phyloP scores from a whole-genome alignment of 2,888 invertebrate genomes.

The Epinotia bilunana region DNA sequence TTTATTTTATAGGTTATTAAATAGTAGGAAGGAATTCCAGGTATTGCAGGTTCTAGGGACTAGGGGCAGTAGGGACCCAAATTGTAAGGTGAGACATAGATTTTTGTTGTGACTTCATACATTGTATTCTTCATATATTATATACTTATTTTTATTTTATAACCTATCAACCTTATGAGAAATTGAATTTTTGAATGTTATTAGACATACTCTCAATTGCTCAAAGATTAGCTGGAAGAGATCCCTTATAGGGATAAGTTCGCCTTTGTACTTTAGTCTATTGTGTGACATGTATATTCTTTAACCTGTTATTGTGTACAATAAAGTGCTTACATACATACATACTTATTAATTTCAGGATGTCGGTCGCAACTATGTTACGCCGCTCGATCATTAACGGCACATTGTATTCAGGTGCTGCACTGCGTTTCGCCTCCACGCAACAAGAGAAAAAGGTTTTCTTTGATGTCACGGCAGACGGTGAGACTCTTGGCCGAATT shows the following conservation, averaged over 20 bases:
- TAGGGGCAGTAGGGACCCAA: neutral
- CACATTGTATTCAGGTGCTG: conserved; percentile 74
- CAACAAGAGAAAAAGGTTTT: conserved; percentile 86
- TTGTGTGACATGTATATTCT: too few species aligned
- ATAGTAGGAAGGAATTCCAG: neutral
- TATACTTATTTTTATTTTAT: neutral
- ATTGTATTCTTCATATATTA: neutral
- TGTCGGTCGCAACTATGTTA: conserved; percentile 55
- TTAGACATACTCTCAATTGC: too few species aligned
- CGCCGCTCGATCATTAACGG: conserved; percentile 72
- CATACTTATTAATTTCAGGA: conserved; percentile 24
- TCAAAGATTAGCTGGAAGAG: too few species aligned
- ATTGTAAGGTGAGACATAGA: neutral
- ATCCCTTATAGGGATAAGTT: too few species aligned
- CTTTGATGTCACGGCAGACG: conserved; percentile 95
- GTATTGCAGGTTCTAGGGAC: neutral
- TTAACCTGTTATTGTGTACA: too few species aligned
- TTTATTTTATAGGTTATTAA: neutral
- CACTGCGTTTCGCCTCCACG: conserved; percentile 72
- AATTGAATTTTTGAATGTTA: too few species aligned
- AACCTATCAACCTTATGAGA: neutral
- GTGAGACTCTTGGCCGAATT: conserved; percentile 91
- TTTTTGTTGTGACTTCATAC: neutral
- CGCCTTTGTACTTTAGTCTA: too few species aligned
- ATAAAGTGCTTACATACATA: too few species aligned